These are phyloP conservation scores for Choristoneura fumiferana DNA, from an alignment of 1,140 invertebrate species.

Conservation along the genomic window DNA sequence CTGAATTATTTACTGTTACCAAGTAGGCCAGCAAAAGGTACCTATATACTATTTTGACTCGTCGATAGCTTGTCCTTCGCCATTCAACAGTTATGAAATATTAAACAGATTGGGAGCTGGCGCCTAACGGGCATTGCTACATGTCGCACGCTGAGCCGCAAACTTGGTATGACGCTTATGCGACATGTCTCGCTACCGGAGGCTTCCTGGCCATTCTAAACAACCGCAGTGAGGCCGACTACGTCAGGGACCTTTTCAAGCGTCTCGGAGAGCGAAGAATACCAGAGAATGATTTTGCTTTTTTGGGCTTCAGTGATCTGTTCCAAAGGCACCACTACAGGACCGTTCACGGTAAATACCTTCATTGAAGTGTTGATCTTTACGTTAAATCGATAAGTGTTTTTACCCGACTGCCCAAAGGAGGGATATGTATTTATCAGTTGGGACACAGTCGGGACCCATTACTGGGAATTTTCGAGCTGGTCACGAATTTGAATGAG, in stretches of 20 bases:
- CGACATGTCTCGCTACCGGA: constrained; percentile 43
- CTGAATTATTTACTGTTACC: too few species aligned
- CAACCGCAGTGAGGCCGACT: constrained; percentile 36
- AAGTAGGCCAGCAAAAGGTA: too few species aligned
- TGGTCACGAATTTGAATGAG: too few species aligned
- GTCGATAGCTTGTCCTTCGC: too few species aligned
- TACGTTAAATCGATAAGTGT: neutral
- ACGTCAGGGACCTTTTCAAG: constrained; percentile 43
- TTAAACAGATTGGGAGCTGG: constrained; percentile 43
- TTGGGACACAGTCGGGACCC: too few species aligned
- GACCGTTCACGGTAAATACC: constrained; percentile 47
- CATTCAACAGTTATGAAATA: neutral
- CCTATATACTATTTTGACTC: too few species aligned
- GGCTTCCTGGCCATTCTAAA: constrained; percentile 43
- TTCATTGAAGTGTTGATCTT: neutral
- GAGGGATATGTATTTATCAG: too few species aligned
- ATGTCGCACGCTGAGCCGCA: constrained; percentile 46
- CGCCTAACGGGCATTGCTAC: constrained; percentile 43
- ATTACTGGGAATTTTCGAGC: too few species aligned
- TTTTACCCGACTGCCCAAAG: too few species aligned
- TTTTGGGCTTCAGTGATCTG: constrained; percentile 56
- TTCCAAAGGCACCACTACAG: constrained; percentile 50
- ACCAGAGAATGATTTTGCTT: constrained; percentile 39
- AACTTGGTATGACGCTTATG: constrained; percentile 46
- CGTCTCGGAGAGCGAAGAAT: constrained; percentile 22